These are phyloP conservation scores for Camponotus vicinus DNA, from an alignment of 1,140 invertebrate species.

Conservation along the genomic window DNA sequence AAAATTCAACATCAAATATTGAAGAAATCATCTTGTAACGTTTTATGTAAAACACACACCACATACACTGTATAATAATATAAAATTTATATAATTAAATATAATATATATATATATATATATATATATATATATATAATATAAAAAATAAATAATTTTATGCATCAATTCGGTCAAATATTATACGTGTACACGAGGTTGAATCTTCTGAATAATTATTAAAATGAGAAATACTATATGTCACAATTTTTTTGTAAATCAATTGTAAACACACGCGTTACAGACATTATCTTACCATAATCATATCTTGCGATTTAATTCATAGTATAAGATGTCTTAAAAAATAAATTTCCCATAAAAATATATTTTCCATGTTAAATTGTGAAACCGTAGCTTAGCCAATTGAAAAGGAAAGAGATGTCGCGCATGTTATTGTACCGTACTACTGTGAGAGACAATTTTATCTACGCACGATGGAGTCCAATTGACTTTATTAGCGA, in stretches of 20 bases:
- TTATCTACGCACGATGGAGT: constrained; percentile 21
- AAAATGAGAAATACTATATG: background rate
- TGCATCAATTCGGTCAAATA: background rate
- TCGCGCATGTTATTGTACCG: background rate
- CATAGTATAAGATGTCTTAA: background rate
- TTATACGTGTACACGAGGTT: background rate
- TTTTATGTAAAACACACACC: too few species aligned
- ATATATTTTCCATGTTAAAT: background rate
- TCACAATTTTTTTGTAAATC: background rate
- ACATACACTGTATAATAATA: too few species aligned
- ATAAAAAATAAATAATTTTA: too few species aligned
- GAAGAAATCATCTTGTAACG: too few species aligned
- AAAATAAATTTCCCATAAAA: background rate
- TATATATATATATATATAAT: too few species aligned
- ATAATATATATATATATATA: too few species aligned
- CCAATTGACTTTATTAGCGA: constrained; percentile 63
- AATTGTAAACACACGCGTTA: background rate
- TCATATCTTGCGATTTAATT: background rate
- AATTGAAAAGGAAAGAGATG: background rate
- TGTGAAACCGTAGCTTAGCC: background rate
- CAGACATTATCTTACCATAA: background rate
- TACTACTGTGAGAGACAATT: background rate
- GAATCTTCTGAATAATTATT: background rate
- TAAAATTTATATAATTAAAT: too few species aligned
- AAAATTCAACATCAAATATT: too few species aligned